These are phyloP conservation scores for Anguilla pacifica DNA, from an alignment of 2,797 vertebrate species.

Conservation along the genomic window DNA sequence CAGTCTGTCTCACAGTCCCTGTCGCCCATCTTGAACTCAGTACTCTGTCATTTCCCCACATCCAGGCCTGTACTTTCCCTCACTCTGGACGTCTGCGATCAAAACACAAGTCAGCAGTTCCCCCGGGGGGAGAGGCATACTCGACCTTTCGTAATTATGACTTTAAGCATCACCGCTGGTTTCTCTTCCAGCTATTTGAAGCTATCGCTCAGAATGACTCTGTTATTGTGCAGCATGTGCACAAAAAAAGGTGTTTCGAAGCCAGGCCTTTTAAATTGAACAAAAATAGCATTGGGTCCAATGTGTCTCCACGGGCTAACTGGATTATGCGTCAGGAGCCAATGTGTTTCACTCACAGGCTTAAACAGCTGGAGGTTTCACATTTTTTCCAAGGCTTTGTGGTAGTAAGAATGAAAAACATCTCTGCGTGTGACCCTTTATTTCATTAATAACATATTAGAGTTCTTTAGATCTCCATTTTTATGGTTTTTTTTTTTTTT, in stretches of 20 bases:
- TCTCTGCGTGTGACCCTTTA: not conserved
- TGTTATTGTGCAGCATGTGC: not conserved
- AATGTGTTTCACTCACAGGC: not conserved
- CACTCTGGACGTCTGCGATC: not conserved
- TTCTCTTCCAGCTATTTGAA: conserved; percentile 3
- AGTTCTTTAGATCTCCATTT: not conserved
- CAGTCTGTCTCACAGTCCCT: not conserved
- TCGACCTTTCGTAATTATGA: conserved; percentile 21
- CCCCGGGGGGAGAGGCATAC: not conserved
- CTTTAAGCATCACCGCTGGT: conserved; percentile 15
- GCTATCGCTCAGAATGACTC: conserved; percentile 21
- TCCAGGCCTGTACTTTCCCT: conserved; percentile 9
- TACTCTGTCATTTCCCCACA: conserved; percentile 18
- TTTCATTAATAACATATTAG: not conserved
- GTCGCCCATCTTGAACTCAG: not conserved
- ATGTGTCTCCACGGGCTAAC: not conserved
- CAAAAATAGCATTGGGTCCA: not conserved
- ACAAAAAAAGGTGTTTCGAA: not conserved
- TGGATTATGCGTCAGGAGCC: not conserved
- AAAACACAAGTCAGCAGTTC: conserved; percentile 1
- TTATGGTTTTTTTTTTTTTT: not conserved
- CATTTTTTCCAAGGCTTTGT: not conserved
- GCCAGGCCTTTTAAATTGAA: conserved; percentile 1
- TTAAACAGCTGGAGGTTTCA: not conserved
- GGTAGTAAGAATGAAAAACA: not conserved